Base-by-base conservation (phyloP, 2,797 vertebrate species). In the Podarcis siculus region DNA sequence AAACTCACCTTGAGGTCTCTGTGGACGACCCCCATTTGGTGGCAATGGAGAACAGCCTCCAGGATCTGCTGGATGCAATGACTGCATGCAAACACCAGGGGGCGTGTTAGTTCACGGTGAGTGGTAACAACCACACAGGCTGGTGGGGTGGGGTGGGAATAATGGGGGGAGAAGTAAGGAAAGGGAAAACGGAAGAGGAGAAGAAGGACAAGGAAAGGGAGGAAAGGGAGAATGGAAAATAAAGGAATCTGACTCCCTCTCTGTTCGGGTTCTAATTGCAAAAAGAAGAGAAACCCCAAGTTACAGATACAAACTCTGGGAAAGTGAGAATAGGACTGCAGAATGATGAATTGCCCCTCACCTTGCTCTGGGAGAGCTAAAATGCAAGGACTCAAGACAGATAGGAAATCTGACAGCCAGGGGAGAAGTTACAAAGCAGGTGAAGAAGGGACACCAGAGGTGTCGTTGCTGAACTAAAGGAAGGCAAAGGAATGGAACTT, bases 11-110 rank as follows among this genome's bases (percentile, higher is more conserved):
- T 97, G 95, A 97, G 97, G 95, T 99, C 98, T 96, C 98, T 97
- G 97, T 99, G 98, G 87, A 99, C 98, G 92, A 99, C 98, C 90
- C 98, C 98, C 98, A 98, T 98, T 96, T 99, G 98, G 96, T 99
- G 98, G 95, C 98, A 99, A 94, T 98, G 98, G 94, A 99, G 98
- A 93, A 99, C 98, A 25, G 98, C 98, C 96, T 99, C 98, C 97
- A 99, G 97, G 97, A 99, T 99, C 97, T 99, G 98, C 98, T 99
- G 98, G 97, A 98, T 99, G 97, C 98, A 99, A 97, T 99, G 98
- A 98, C 98, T 99, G 97, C 90, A 92, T 97, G 98, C 97, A 97
- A 97, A 99, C 94, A 79, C 92, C 83, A 91, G 61, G 77, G 90
- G 79, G 89, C n/a, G 64, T 85, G 89, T 96, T 96, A 97, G 96